These are phyloP conservation scores for Megalonaias nervosa DNA, from an alignment of 1,140 invertebrate species.

Conservation along the genomic window DNA sequence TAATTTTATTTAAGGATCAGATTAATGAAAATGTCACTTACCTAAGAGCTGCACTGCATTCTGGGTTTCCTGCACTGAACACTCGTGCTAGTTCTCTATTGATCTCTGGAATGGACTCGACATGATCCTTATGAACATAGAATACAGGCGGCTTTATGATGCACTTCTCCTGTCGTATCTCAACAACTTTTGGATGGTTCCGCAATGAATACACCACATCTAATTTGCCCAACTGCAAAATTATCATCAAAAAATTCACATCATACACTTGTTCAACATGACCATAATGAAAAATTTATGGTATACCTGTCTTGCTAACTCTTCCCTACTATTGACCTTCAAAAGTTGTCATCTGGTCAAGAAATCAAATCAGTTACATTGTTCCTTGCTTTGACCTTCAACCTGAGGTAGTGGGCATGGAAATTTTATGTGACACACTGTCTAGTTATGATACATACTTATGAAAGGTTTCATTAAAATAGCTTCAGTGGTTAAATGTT, in stretches of 20 bases:
- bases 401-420: no score
- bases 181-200: conserved; percentile 33
- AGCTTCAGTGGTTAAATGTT: no score
- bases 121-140: conserved; percentile 53
- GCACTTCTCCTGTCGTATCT: conserved; percentile 54
- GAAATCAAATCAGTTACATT: no score
- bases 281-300: no score
- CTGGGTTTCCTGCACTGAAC: conserved; percentile 51
- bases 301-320: no score
- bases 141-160: conserved; percentile 45
- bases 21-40: conserved; percentile 4
- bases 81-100: conserved; percentile 60
- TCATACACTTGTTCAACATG: background rate
- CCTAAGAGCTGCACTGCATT: conserved; percentile 52
- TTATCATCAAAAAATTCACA: background rate
- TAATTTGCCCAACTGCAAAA: conserved; percentile 45
- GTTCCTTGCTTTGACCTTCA: no score
- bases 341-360: no score
- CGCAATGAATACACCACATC: conserved; percentile 57
- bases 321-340: no score
- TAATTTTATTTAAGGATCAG: no score
- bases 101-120: conserved; percentile 48
- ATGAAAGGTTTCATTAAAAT: no score
- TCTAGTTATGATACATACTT: no score
- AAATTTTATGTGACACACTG: no score